A percentile compares a stretch with the other conserved stretches of the same genome.
Conservation (phyloP, 2,113 vertebrate genomes). For the Hippopotamus amphibius region DNA sequence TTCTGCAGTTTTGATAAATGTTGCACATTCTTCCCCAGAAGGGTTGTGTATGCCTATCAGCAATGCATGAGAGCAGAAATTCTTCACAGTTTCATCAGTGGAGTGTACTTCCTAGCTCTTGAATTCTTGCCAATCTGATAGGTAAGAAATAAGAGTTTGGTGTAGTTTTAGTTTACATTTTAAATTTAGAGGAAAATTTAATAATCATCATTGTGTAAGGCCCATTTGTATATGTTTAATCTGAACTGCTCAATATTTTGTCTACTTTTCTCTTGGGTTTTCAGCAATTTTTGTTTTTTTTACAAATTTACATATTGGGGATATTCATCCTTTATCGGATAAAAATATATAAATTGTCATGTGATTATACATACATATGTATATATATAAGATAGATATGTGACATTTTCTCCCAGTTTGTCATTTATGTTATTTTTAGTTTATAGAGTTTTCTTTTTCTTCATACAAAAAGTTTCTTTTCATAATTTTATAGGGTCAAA, state of each 20-base stretch:
- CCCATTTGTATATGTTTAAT: neutral
- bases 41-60: neutral
- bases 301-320: neutral
- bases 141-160: neutral
- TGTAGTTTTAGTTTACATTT: neutral
- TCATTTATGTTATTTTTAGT: neutral
- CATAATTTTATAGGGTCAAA: neutral
- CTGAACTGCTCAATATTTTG: neutral
- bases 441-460: neutral
- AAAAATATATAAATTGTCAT: neutral
- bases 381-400: too few species aligned
- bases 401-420: neutral
- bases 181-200: neutral
- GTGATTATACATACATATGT: neutral
- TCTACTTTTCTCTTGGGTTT: neutral
- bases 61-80: neutral
- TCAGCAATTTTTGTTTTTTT: neutral
- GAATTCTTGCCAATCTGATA: neutral
- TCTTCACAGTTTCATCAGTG: neutral
- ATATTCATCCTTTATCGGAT: neutral
- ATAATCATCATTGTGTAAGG: neutral
- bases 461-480: neutral
- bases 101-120: neutral
- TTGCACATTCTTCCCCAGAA: neutral
- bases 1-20: neutral